These are phyloP conservation scores for Tupaia chinensis DNA, from an alignment of 2,113 vertebrate species.

Conservation along the genomic window DNA sequence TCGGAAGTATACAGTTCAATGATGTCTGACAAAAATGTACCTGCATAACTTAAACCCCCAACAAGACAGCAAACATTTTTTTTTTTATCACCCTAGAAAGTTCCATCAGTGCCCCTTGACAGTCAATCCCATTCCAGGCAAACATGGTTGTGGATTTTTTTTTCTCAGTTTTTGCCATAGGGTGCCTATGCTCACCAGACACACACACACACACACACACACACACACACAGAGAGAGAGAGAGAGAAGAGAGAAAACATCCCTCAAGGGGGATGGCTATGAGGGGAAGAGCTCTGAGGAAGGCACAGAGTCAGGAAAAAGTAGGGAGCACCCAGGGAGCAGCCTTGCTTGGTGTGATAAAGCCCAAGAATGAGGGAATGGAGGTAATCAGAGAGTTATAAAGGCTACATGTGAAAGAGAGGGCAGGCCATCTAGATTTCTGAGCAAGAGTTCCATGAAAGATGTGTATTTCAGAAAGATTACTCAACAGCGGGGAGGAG, in stretches of 20 bases:
- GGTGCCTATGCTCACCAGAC: too few relatives aligned
- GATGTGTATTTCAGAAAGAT: not conserved
- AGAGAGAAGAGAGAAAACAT: too few relatives aligned
- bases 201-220: too few relatives aligned
- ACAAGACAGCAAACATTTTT: not conserved
- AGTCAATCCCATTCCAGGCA: not conserved
- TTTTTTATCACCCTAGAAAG: not conserved
- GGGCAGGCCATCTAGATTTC: not conserved
- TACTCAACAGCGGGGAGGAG: not conserved
- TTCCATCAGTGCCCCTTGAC: not conserved
- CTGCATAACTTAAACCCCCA: not conserved
- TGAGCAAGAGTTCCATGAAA: not conserved
- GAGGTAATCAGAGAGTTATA: not conserved
- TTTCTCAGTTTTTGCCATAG: too few relatives aligned
- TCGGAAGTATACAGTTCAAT: not conserved
- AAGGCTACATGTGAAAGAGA: not conserved
- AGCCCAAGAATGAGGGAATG: not conserved
- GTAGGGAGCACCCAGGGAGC: not conserved
- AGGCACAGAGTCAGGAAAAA: not conserved
- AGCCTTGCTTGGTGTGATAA: not conserved
- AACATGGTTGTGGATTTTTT: not conserved
- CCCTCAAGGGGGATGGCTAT: too few relatives aligned
- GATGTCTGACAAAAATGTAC: not conserved
- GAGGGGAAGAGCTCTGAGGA: not conserved
- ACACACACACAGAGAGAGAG: too few relatives aligned